Base-by-base conservation (phyloP, 1,140 invertebrate genomes). In the Cephus cinctus region DNA sequence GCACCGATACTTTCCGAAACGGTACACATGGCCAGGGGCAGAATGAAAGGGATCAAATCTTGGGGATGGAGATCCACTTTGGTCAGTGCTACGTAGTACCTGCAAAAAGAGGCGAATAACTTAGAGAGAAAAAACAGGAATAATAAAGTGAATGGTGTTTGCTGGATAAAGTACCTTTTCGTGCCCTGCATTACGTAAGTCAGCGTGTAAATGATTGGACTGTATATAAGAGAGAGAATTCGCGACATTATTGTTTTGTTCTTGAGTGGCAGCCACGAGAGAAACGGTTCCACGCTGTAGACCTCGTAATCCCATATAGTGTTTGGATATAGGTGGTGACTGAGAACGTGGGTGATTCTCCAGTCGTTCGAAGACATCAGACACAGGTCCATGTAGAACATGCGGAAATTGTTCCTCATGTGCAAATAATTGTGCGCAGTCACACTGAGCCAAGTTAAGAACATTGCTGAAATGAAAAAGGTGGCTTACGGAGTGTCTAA, bases 401-500 rank as follows among this genome's bases (percentile, higher is more conserved):
- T 90, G 34, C 90, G 81, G 79, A 88, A 91, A 61, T 82, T 91
- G 60, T 93, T 85, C 15, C 78, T 80, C 57, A 85, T 80, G 63
- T 94, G 91, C 38, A 92, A 85, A 62, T 88, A 94, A 69, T 94
- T 94, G 63, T 94, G 91, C 0, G 83, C 81, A 15, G 75, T 78
- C 20, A 86, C 78, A 9, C 76, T 69, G 0, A 81, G 73, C 64
- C 83, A 80, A 18, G 74, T 69, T 1, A 92, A 62, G 15, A 79
- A 67, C 3, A 83, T 43, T 2, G 81, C 85, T 43, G 78, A 59
- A 15, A 82, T n/a, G 30, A 19, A 22, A 6, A 41, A 8, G 9
- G 8, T 1, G 25, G 25, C n/a, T n/a, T 8, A n/a, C 8, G n/a
- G 8, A 27, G 25, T n/a, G n/a, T 6, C 6, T 27, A n/a, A 27